These are phyloP conservation scores for Pantherophis alleghaniensis DNA, from an alignment of 2,797 vertebrate genomes.

Conservation along the genomic window DNA sequence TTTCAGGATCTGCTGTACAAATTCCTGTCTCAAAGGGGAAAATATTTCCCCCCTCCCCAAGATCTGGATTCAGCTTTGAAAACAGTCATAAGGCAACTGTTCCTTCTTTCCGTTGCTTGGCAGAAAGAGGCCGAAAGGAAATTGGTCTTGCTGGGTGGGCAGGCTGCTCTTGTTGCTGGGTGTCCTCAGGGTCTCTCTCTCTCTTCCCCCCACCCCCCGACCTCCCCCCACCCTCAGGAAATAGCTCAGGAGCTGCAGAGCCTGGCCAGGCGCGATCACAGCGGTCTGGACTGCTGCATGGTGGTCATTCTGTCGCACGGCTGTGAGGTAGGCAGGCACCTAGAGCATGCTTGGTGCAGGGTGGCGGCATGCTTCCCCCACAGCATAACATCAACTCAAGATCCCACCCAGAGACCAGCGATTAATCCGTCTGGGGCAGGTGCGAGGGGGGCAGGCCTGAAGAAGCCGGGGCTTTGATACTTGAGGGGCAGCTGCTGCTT, in stretches of 20 bases:
- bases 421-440: not conserved
- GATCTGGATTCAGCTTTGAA: not conserved
- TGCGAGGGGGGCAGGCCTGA: not conserved
- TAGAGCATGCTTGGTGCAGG: not conserved
- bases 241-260: slow-evolving; percentile 74
- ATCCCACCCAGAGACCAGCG: not conserved
- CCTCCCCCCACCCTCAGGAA: slow-evolving; percentile 65
- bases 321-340: slow-evolving; percentile 77
- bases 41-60: not conserved
- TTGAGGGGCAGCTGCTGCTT: not conserved
- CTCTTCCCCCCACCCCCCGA: not conserved
- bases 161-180: not conserved
- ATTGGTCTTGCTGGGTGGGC: not conserved
- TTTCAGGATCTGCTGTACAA: not conserved
- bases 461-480: too few species aligned
- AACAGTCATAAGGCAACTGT: not conserved
- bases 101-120: not conserved
- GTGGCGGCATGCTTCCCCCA: not conserved
- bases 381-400: not conserved
- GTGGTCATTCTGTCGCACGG: slow-evolving; percentile 93
- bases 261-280: slow-evolving; percentile 80
- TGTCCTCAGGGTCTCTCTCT: not conserved
- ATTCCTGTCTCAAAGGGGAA: not conserved
- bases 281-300: slow-evolving; percentile 83
- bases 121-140: not conserved